phyloP scores from a whole-genome alignment of 2,888 invertebrate genomes.

The Punctoribates punctum region DNA sequence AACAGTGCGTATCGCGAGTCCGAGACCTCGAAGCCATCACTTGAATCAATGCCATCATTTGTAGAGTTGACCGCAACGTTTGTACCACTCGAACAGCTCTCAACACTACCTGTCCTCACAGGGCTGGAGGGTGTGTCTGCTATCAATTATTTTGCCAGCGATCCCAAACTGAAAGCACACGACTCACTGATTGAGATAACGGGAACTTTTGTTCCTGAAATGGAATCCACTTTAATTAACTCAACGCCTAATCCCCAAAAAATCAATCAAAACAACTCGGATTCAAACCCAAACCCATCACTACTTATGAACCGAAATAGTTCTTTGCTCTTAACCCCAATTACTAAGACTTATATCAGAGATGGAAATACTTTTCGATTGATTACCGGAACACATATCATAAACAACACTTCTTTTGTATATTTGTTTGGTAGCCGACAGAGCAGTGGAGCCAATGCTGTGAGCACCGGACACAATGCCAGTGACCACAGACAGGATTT shows the following conservation, averaged over 20 bases:
- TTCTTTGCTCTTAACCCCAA: constrained; percentile 50
- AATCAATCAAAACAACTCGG: not conserved
- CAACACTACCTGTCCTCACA: not conserved
- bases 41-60: constrained; percentile 6
- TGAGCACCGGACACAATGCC: not conserved
- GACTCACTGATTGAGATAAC: constrained; percentile 41
- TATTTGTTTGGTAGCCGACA: constrained; percentile 52
- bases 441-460: not conserved
- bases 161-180: not conserved
- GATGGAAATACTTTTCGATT: constrained; percentile 51
- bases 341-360: constrained; percentile 51
- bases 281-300: not conserved
- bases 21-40: not conserved
- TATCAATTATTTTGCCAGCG: constrained; percentile 16
- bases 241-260: not conserved
- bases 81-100: constrained; percentile 38
- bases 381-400: constrained; percentile 52
- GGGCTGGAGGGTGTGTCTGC: not conserved
- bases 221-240: constrained; percentile 11
- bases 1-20: not conserved
- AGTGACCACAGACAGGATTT: not conserved
- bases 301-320: not conserved
- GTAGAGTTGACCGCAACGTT: constrained; percentile 42
- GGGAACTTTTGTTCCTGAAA: constrained; percentile 42
- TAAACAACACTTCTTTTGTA: constrained; percentile 51